These are phyloP conservation scores for Danaus plexippus DNA, from an alignment of 1,140 invertebrate species.

Conservation along the genomic window DNA sequence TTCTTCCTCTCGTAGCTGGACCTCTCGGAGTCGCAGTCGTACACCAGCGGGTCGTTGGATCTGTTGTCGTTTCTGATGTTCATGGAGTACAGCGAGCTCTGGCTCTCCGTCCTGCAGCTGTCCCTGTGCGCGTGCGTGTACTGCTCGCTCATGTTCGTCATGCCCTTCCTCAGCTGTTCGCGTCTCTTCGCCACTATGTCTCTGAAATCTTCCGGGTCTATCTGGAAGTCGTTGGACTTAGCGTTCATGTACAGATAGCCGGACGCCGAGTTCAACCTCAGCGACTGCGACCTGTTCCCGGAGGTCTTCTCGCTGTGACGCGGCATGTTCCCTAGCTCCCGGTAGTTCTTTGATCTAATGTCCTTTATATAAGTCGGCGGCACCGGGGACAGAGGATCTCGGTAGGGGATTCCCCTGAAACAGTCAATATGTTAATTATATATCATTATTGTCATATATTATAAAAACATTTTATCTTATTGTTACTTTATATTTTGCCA, in stretches of 20 bases:
- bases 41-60: slow-evolving; percentile 64
- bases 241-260: slow-evolving; percentile 71
- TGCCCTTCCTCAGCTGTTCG: slow-evolving; percentile 54
- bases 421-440: slow-evolving; percentile 5
- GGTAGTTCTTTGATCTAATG: slow-evolving; percentile 46
- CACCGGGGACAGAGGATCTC: slow-evolving; percentile 64
- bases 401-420: slow-evolving; percentile 61
- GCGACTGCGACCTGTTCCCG: slow-evolving; percentile 51
- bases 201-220: slow-evolving; percentile 64
- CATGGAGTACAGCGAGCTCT: slow-evolving; percentile 52
- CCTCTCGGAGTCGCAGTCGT: slow-evolving; percentile 66
- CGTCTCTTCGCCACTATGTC: slow-evolving; percentile 63
- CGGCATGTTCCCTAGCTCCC: slow-evolving; percentile 48
- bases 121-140: slow-evolving; percentile 37
- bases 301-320: slow-evolving; percentile 65
- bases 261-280: slow-evolving; percentile 65
- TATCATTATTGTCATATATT: not conserved
- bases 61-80: slow-evolving; percentile 57
- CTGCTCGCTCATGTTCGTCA: slow-evolving; percentile 49
- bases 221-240: slow-evolving; percentile 61
- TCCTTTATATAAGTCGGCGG: slow-evolving; percentile 58
- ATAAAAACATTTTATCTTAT: too few relatives aligned
- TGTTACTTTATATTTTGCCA: too few relatives aligned
- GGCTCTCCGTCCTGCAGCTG: slow-evolving; percentile 21
- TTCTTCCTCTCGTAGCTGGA: slow-evolving; percentile 66